Base-by-base conservation (phyloP, 2,113 vertebrate species). In the Pituophis catenifer region DNA sequence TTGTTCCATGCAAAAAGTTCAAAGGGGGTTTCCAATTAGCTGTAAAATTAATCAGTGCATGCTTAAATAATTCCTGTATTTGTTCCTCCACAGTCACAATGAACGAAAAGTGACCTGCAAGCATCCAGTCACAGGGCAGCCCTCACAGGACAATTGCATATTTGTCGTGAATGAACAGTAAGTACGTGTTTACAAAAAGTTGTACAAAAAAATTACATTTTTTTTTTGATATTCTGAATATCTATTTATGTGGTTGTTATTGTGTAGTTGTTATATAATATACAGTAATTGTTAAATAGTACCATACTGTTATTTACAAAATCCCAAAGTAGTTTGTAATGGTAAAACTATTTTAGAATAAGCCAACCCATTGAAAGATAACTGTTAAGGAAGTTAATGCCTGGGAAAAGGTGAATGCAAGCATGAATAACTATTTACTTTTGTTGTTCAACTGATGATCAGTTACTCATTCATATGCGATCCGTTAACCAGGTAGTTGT, bases 91-190 rank as follows among this genome's bases (percentile, higher is more conserved):
- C 95, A 99, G 99, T 96, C 99, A 99, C 92, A 99, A 99, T 99
- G 99, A 99, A 97, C 98, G 99, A 96, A 99, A 99, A 98, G 99
- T 99, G 96, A 99, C 99, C 95, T 99, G 99, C 96, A 99, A 99
- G 93, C 99, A 99, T 96, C 99, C 99, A 54, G 98, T 99, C 91
- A 99, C 98, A 23, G 98, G 98, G 94, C 97, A 98, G 90, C 98
- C 99, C 13, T 99, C 99, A 0, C 99, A 99, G 96, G 99, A 99
- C 97, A 99, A 99, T 95, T 99, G 99, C 95, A 99, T 99, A 98
- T 99, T 99, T 97, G 99, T 99, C 55, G 97, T 99, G 96, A 99
- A 98, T 96, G 99, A 99, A 97, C 99, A 99, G 99, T 99, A 98
- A 99, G 99, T 99, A 19, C 94, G 65, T 70, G 29, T 70, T 70